Evolutionary conservation across 2,888 invertebrate genomes (phyloP).

Genomic region (Scelioninae gen. 1): DNA sequence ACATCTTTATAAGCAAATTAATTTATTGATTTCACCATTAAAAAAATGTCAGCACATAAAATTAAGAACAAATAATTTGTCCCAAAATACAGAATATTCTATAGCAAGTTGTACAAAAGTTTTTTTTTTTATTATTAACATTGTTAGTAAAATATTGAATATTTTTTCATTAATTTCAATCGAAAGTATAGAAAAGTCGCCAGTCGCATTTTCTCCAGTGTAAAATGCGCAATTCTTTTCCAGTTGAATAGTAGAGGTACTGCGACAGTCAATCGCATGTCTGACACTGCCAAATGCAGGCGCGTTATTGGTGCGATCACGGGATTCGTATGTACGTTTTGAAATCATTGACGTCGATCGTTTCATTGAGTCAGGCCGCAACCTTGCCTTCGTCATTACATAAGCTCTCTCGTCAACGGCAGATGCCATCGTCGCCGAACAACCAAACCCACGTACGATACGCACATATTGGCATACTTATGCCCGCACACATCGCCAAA

Average conservation of each 20-base stretch:
- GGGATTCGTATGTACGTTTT: constrained; percentile 45
- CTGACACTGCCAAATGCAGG: constrained; percentile 1
- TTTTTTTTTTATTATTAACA: too few species aligned
- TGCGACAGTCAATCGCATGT: constrained; percentile 27
- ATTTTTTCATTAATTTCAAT: too few species aligned
- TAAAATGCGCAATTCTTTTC: too few species aligned
- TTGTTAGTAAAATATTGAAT: too few species aligned
- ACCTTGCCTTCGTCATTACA: constrained; percentile 79
- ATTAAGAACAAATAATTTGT: too few species aligned
- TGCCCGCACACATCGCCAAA: constrained; percentile 16
- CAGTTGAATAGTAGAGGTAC: background rate
- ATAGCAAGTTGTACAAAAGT: too few species aligned
- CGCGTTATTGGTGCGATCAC: constrained; percentile 19
- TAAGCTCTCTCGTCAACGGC: constrained; percentile 69
- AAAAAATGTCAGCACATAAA: too few species aligned
- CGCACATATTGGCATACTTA: constrained; percentile 45
- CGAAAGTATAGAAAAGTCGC: too few species aligned
- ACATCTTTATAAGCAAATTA: too few species aligned
- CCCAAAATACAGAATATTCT: too few species aligned
- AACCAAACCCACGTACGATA: constrained; percentile 40
- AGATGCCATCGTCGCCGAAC: constrained; percentile 42
- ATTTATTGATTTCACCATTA: too few species aligned
- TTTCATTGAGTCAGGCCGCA: constrained; percentile 74
- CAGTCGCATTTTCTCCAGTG: too few species aligned
- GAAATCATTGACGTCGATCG: constrained; percentile 73